Percentiles rank a stretch among this genome's conserved stretches.
These are phyloP conservation scores for Halesus radiatus DNA, from an alignment of 1,140 invertebrate species.

Conservation along the genomic window DNA sequence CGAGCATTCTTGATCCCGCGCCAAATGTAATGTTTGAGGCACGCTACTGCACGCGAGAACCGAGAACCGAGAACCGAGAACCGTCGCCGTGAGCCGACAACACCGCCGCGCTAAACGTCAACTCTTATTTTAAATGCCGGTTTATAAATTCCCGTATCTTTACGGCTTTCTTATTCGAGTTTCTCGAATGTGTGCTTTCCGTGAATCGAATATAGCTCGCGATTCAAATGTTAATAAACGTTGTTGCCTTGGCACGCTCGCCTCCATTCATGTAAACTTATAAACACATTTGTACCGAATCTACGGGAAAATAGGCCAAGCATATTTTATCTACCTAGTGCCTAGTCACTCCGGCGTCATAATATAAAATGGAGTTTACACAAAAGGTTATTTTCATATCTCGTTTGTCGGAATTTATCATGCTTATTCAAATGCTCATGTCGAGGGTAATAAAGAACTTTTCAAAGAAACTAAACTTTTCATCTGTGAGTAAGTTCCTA, in stretches of 20 bases:
- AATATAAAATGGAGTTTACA: too few species aligned
- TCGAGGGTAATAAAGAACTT: too few species aligned
- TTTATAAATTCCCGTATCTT: slow-evolving; percentile 43
- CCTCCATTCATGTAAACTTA: slow-evolving; percentile 18
- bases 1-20: slow-evolving; percentile 51
- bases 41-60: slow-evolving; percentile 25
- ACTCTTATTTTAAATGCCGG: slow-evolving; percentile 25
- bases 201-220: slow-evolving; percentile 17
- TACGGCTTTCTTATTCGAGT: slow-evolving; percentile 23
- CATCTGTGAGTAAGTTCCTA: too few species aligned
- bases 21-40: slow-evolving; percentile 50
- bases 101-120: slow-evolving; percentile 9
- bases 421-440: too few species aligned
- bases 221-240: slow-evolving; percentile 18
- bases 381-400: too few species aligned
- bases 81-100: too few species aligned
- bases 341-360: too few species aligned
- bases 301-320: background rate
- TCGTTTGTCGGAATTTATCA: too few species aligned
- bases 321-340: too few species aligned
- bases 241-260: slow-evolving; percentile 9
- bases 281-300: slow-evolving; percentile 17
- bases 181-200: background rate
- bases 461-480: too few species aligned
- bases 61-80: background rate